Evolutionary conservation across 2,797 vertebrate genomes (phyloP), one percentile per base, ranked within the genome.

Genomic region (Emys orbicularis): DNA sequence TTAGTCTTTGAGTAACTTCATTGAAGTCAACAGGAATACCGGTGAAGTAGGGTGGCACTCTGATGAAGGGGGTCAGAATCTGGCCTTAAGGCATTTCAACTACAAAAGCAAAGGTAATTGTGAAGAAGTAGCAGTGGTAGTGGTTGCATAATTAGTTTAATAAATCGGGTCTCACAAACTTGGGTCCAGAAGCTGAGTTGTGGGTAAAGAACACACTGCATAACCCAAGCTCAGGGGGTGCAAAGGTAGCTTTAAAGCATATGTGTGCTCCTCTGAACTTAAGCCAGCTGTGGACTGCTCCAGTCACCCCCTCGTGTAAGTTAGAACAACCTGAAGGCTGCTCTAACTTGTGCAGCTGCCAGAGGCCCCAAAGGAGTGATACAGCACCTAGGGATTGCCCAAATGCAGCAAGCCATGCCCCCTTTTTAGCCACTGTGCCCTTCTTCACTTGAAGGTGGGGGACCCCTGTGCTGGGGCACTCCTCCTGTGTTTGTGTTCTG

Each of bases 81-180:
- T 25, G 37, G 37, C 41, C 72, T 41, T 25, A 29, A 93, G 92
- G 68, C 54, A 90, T 68, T 94, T 83, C 80, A 65, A 37, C 88
- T 79, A 80, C 92, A 93, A 94, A 95, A 68, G 31, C 61, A 87
- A 90, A 79, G 72, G 82, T 81, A 88, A 94, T 47, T 47, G 23
- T 25, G 19, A 50, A 16, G 74, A 2, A 83, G 37, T 25, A 79
- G 25, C 79, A 97, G 79, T 37, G 54, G 74, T 27, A 80, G 29
- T 83, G 65, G 90, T 92, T 97, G 59, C 25, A 10, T 90, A 88
- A 79, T 92, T 90, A 93, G 89, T 86, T 76, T 74, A 84, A 91
- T 79, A 93, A 88, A 80, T 93, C 31, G 54, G 81, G 88, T 86
- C 81, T 93, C n/a, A 9, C 87, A 97, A 95, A 92, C 52, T 52